These are phyloP conservation scores for Adelognathus sp. DNA, from an alignment of 2,888 invertebrate genomes.

Conservation along the genomic window DNA sequence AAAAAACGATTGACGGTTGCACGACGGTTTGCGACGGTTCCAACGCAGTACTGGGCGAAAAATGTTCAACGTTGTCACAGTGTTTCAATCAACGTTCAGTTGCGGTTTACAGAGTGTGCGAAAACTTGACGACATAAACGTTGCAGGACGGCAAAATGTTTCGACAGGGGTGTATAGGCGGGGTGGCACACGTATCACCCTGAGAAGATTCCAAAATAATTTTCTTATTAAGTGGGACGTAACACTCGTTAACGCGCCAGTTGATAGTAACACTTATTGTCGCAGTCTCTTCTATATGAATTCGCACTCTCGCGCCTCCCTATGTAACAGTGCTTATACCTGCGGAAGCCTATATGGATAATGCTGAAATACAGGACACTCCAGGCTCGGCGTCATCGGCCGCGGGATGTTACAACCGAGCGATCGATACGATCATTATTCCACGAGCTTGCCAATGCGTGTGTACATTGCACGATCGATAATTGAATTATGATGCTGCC, in stretches of 20 bases:
- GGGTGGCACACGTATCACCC: no score
- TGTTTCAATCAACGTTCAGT: no score
- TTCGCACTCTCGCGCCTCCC: constrained; percentile 5
- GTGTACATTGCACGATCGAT: constrained; percentile 58
- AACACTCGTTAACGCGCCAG: constrained; percentile 11
- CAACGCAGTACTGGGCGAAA: no score
- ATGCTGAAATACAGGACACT: constrained; percentile 35
- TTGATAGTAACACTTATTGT: neutral
- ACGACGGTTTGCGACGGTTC: no score
- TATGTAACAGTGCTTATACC: constrained; percentile 33
- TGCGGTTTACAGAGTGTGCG: no score
- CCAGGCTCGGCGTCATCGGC: constrained; percentile 9
- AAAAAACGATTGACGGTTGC: no score
- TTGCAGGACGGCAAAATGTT: no score
- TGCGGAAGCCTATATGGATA: constrained; percentile 21
- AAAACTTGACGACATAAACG: no score
- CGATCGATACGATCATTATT: constrained; percentile 59
- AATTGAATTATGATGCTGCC: constrained; percentile 60
- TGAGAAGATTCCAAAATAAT: no score
- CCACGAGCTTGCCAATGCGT: constrained; percentile 57
- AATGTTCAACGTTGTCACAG: no score
- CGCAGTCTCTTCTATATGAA: neutral
- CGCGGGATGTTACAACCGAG: neutral
- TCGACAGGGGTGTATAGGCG: no score
- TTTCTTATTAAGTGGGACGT: no score